phyloP scores from a whole-genome alignment of 2,113 vertebrate species.

The Mungos mungo region DNA sequence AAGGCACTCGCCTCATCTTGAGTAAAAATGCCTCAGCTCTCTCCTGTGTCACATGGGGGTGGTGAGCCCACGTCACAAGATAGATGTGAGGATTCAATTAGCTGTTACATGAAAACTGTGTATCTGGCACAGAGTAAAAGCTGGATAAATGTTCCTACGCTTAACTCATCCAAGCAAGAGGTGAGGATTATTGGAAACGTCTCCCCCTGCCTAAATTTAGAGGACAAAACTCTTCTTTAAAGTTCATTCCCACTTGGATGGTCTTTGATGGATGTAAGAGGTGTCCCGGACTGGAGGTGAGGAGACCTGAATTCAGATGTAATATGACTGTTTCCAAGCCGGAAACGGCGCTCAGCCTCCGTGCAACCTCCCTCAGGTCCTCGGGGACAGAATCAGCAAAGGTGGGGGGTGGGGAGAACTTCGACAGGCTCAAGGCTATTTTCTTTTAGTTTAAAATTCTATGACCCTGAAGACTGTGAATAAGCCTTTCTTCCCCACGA shows the following conservation, averaged over 20 bases:
- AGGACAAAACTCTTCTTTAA: neutral
- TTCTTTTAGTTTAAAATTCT: neutral
- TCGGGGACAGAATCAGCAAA: neutral
- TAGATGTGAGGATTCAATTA: neutral
- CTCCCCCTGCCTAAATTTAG: neutral
- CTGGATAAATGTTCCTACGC: neutral
- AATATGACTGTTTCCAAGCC: neutral
- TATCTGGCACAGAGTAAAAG: neutral
- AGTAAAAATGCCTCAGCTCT: neutral
- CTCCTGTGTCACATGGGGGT: neutral
- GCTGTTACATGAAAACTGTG: neutral
- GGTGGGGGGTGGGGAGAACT: neutral
- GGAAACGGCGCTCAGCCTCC: neutral
- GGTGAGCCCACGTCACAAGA: neutral
- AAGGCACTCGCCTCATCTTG: neutral
- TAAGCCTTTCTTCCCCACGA: neutral
- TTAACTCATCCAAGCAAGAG: neutral
- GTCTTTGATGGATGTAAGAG: neutral
- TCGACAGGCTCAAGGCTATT: neutral
- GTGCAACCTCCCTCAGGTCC: neutral
- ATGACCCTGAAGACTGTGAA: neutral
- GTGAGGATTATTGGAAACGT: neutral
- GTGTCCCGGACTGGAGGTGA: neutral
- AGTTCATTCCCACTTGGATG: neutral
- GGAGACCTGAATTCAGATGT: neutral